Percentiles rank a stretch among this genome's conserved stretches.
These are phyloP conservation scores for Therioaphis trifolii DNA, from an alignment of 2,888 invertebrate genomes.

Conservation along the genomic window DNA sequence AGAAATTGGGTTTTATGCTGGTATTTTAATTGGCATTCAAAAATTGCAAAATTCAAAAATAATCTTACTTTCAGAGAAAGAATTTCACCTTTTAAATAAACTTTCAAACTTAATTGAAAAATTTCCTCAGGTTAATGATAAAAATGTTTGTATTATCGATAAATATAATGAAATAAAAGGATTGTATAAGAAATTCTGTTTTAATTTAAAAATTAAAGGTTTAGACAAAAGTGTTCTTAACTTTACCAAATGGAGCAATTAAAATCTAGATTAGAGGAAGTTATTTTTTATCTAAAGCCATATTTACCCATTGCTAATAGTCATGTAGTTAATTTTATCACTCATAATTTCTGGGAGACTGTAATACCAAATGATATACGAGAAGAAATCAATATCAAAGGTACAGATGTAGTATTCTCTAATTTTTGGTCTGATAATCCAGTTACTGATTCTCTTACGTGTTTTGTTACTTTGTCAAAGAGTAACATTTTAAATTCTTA, in stretches of 20 bases:
- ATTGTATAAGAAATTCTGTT: constrained; percentile 78
- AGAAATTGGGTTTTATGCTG: constrained; percentile 81
- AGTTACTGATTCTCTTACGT: constrained; percentile 32
- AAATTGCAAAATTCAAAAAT: constrained; percentile 64
- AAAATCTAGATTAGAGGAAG: constrained; percentile 63
- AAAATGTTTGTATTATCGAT: constrained; percentile 75
- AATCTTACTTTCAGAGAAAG: constrained; percentile 70
- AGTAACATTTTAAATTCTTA: constrained; percentile 22
- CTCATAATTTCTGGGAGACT: constrained; percentile 75
- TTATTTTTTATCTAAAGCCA: constrained; percentile 73
- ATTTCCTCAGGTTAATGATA: constrained; percentile 78
- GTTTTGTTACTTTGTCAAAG: constrained; percentile 33
- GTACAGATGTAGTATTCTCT: constrained; percentile 45
- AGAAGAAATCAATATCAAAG: constrained; percentile 69
- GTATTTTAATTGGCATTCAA: constrained; percentile 73
- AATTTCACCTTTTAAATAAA: constrained; percentile 71
- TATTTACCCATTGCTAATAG: constrained; percentile 77
- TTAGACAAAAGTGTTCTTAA: constrained; percentile 44
- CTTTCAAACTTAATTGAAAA: constrained; percentile 73
- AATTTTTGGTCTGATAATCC: constrained; percentile 48
- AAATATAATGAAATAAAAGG: constrained; percentile 75
- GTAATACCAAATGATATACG: constrained; percentile 73
- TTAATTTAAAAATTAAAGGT: constrained; percentile 74
- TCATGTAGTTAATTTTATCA: constrained; percentile 82
- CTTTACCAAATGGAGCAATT: constrained; percentile 62